A percentile compares a stretch with the other conserved stretches of the same genome.
Conservation (phyloP, 2,113 vertebrate species). For the Channa maculata region DNA sequence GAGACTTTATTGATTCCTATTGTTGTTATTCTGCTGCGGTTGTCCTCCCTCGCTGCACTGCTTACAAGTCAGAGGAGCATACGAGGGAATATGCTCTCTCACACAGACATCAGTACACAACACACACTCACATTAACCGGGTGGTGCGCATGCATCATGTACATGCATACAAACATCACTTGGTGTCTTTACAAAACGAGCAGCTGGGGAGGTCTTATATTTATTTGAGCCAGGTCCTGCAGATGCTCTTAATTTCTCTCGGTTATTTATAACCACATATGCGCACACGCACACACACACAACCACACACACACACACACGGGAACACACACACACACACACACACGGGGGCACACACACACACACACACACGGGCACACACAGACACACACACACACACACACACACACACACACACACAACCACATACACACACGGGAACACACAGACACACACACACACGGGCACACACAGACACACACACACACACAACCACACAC, state of each 20-base stretch:
- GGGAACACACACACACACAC: no score
- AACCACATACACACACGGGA: no score
- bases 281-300: not conserved
- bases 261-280: constrained; percentile 4
- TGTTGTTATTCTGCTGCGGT: constrained; percentile 38
- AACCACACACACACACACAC: no score
- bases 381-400: not conserved
- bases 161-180: constrained; percentile 18
- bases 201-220: constrained; percentile 37
- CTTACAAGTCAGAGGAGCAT: constrained; percentile 7
- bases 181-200: constrained; percentile 27
- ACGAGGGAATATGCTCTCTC: constrained; percentile 4
- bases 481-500: not conserved
- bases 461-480: no score
- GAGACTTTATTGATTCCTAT: constrained; percentile 59
- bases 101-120: not conserved
- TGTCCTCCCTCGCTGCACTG: constrained; percentile 9
- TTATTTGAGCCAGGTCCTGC: constrained; percentile 35
- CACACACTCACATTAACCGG: not conserved
- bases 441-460: no score
- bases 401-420: not conserved
- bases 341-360: no score
- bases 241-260: constrained; percentile 45
- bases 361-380: no score
- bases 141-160: not conserved